These are phyloP conservation scores for Gymnoscopelus microlampas DNA, from an alignment of 2,797 vertebrate species.

Conservation along the genomic window DNA sequence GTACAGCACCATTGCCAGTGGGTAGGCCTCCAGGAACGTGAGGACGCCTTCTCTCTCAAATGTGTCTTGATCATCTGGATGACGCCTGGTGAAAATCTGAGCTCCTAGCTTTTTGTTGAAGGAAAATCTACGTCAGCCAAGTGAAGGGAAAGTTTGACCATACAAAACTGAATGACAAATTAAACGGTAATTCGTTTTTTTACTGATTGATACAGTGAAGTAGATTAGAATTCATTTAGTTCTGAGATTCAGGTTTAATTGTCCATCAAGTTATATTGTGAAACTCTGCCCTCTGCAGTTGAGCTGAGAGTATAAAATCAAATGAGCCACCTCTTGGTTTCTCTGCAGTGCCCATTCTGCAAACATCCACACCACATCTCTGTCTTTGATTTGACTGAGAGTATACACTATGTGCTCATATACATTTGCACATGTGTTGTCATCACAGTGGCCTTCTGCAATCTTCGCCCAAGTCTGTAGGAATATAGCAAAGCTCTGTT, in stretches of 20 bases:
- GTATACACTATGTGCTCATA: constrained; percentile 68
- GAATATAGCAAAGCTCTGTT: constrained; percentile 9
- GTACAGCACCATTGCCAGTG: constrained; percentile 64
- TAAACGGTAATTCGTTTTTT: not conserved
- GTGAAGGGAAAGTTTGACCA: not conserved
- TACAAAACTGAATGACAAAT: not conserved
- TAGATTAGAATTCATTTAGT: not conserved
- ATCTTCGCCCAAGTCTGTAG: constrained; percentile 77
- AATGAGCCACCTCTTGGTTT: constrained; percentile 67
- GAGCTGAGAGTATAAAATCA: constrained; percentile 3
- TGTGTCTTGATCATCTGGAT: constrained; percentile 34
- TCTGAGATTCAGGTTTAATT: not conserved
- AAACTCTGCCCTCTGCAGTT: constrained; percentile 74
- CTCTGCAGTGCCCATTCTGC: constrained; percentile 73
- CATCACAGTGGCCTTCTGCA: constrained; percentile 55
- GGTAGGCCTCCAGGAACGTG: constrained; percentile 63
- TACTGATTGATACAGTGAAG: too few species aligned
- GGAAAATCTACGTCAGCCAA: not conserved
- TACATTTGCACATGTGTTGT: constrained; percentile 55
- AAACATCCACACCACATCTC: constrained; percentile 69
- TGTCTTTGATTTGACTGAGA: constrained; percentile 64
- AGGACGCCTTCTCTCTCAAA: constrained; percentile 60
- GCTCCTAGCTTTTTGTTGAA: constrained; percentile 68
- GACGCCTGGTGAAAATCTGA: constrained; percentile 70
- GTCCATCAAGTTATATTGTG: constrained; percentile 26